Evolutionary conservation across 2,888 invertebrate species (phyloP).

Genomic region (Hartigia nigra): DNA sequence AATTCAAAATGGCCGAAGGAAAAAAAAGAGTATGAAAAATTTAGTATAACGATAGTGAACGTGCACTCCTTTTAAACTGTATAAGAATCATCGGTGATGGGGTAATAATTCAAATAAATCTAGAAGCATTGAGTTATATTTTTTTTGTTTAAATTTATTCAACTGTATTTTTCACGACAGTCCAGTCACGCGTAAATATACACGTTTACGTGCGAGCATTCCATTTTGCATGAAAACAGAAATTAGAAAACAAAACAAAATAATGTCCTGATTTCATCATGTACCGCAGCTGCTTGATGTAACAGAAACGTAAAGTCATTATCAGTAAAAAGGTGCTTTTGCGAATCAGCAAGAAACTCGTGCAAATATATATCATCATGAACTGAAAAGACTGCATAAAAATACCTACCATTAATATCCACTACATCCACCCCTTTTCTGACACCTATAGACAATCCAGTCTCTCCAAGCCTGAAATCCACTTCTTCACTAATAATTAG

Average conservation of each 20-base stretch:
- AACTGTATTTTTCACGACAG: not conserved
- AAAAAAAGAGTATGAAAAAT: conserved; percentile 25
- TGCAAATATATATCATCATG: not conserved
- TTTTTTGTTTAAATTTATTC: not conserved
- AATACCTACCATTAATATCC: not conserved
- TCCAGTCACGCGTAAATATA: not conserved
- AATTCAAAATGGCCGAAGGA: not conserved
- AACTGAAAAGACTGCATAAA: not conserved
- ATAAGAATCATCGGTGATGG: not conserved
- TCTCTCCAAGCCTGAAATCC: not conserved
- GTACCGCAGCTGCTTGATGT: not conserved
- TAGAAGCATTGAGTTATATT: not conserved
- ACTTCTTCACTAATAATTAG: not conserved
- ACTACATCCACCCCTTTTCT: not conserved
- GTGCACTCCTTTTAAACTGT: not conserved
- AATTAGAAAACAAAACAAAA: too few relatives aligned
- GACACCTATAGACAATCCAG: not conserved
- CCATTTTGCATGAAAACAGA: too few relatives aligned
- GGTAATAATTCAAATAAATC: not conserved
- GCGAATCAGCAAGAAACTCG: not conserved
- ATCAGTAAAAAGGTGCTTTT: not conserved
- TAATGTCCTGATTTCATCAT: not conserved
- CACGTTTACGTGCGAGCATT: not conserved
- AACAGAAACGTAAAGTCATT: not conserved
- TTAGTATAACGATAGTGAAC: not conserved